phyloP scores from a whole-genome alignment of 1,140 invertebrate species.

The Drosophila murphyi region DNA sequence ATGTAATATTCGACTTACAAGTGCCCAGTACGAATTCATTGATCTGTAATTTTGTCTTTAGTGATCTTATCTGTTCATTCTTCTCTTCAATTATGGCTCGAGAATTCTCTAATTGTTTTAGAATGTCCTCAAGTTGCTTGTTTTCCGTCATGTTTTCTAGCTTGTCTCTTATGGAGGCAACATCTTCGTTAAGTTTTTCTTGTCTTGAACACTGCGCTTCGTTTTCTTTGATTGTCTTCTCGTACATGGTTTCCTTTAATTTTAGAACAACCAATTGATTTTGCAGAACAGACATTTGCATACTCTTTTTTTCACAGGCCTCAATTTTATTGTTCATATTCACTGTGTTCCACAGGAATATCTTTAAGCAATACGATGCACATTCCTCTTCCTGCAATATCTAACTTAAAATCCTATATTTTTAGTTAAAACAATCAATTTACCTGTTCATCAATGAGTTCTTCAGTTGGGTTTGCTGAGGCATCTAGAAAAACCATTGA shows the following conservation, averaged over 20 bases:
- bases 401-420: background rate
- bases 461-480: background rate
- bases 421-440: background rate
- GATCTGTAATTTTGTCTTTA: background rate
- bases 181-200: slow-evolving; percentile 10
- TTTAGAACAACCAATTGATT: slow-evolving; percentile 24
- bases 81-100: slow-evolving; percentile 12
- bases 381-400: slow-evolving; percentile 9
- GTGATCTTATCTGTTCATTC: slow-evolving; percentile 17
- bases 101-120: slow-evolving; percentile 14
- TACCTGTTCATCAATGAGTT: background rate
- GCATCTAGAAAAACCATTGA: background rate
- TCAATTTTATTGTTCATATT: slow-evolving; percentile 13
- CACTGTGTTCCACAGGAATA: slow-evolving; percentile 14
- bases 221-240: slow-evolving; percentile 15
- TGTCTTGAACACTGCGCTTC: background rate
- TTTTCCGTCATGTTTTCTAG: slow-evolving; percentile 8
- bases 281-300: slow-evolving; percentile 24
- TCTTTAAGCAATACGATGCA: slow-evolving; percentile 16
- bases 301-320: slow-evolving; percentile 16
- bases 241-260: slow-evolving; percentile 15
- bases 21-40: background rate
- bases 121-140: background rate
- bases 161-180: slow-evolving; percentile 3
- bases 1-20: background rate